Evolutionary conservation across 2,113 vertebrate genomes (phyloP).

Genomic region (Oxyruncus cristatus): DNA sequence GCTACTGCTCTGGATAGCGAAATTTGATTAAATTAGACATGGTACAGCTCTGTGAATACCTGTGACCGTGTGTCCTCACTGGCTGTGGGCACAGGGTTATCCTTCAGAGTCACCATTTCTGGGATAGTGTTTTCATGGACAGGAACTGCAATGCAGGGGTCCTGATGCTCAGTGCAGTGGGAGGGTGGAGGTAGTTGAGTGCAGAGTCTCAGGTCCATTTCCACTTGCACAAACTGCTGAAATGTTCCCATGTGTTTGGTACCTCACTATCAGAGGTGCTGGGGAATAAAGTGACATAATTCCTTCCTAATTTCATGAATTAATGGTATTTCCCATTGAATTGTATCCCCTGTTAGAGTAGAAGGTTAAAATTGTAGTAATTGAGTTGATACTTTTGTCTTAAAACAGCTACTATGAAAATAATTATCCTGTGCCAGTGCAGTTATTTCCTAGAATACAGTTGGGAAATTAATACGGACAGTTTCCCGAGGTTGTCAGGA

Average conservation of each 20-base stretch:
- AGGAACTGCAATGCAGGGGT: neutral
- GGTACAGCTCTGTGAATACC: neutral
- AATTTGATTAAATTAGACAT: neutral
- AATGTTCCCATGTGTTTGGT: accelerated
- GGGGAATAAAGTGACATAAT: neutral
- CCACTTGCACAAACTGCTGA: neutral
- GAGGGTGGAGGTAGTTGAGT: neutral
- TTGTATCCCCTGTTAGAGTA: neutral
- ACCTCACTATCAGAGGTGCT: neutral
- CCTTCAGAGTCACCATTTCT: neutral
- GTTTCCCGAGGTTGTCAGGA: neutral
- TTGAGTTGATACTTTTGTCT: neutral
- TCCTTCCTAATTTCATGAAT: neutral
- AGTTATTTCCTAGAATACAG: neutral
- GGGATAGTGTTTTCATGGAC: neutral
- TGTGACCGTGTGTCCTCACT: neutral
- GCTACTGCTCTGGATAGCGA: neutral
- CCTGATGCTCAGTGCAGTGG: accelerated
- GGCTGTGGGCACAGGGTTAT: neutral
- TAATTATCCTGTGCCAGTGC: neutral
- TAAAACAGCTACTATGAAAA: neutral
- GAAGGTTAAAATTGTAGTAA: neutral
- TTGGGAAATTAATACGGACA: neutral
- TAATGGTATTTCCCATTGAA: neutral
- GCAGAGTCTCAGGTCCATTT: neutral